Evolutionary conservation across 2,113 vertebrate genomes (phyloP).

Genomic region (Gasterosteus aculeatus): DNA sequence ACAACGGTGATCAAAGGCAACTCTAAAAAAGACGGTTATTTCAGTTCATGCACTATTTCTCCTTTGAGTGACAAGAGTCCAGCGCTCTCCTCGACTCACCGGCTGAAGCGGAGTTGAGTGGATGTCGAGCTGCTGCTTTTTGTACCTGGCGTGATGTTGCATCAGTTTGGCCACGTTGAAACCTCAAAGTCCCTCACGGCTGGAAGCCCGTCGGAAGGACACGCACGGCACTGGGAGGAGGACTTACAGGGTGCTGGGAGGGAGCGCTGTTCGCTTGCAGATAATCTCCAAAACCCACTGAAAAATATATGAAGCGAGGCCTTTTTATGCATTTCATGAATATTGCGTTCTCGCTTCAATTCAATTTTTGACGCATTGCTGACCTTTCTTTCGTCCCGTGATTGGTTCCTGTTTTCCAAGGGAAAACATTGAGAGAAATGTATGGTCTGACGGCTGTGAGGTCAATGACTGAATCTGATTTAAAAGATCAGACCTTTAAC

Average conservation of each 20-base stretch:
- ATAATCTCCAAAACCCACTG: constrained; percentile 21
- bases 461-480: constrained; percentile 28
- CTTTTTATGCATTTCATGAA: constrained; percentile 10
- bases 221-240: constrained; percentile 19
- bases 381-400: not conserved
- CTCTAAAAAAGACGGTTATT: constrained; percentile 36
- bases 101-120: constrained; percentile 19
- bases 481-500: constrained; percentile 5
- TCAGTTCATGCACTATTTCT: constrained; percentile 21
- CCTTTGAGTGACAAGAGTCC: constrained; percentile 31
- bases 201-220: constrained; percentile 22
- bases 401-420: not conserved
- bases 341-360: constrained; percentile 28
- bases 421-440: constrained; percentile 2
- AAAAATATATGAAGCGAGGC: constrained; percentile 36
- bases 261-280: constrained; percentile 15
- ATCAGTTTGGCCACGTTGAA: constrained; percentile 29
- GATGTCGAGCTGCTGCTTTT: constrained; percentile 39
- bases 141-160: constrained; percentile 30
- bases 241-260: constrained; percentile 9
- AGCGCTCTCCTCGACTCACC: constrained; percentile 45
- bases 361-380: not conserved
- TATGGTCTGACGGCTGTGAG: constrained; percentile 9
- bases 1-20: constrained; percentile 41
- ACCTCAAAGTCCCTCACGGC: constrained; percentile 1